Evolutionary conservation across 2,797 vertebrate species (phyloP).

Genomic region (Taenioides sp.): DNA sequence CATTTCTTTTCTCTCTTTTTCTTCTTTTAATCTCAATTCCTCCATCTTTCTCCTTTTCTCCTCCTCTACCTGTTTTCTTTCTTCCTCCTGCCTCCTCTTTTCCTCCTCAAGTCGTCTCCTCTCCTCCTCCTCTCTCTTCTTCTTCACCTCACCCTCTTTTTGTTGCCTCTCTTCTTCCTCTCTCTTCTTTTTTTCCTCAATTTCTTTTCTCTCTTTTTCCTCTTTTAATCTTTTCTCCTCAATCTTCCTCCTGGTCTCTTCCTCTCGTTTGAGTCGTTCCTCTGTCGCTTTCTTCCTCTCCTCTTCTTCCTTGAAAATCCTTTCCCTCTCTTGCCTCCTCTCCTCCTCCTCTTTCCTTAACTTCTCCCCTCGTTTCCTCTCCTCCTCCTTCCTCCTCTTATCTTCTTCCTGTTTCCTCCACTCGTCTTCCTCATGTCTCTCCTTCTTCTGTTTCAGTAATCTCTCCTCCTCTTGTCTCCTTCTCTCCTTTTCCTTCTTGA

Average conservation of each 20-base stretch:
- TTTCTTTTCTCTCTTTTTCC: slow-evolving; percentile 34
- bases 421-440: slow-evolving; percentile 1
- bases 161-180: slow-evolving; percentile 32
- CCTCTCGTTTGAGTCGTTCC: slow-evolving; percentile 37
- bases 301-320: slow-evolving; percentile 34
- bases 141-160: background rate
- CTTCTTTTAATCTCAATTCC: slow-evolving; percentile 20
- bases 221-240: slow-evolving; percentile 41
- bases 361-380: slow-evolving; percentile 29
- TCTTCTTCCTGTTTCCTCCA: background rate
- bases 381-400: background rate
- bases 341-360: slow-evolving; percentile 30
- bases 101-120: background rate
- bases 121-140: background rate
- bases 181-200: slow-evolving; percentile 41
- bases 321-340: slow-evolving; percentile 42
- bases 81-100: slow-evolving; percentile 7
- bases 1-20: slow-evolving; percentile 27
- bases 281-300: slow-evolving; percentile 52
- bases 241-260: slow-evolving; percentile 35
- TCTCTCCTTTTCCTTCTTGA: slow-evolving; percentile 41
- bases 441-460: slow-evolving; percentile 46
- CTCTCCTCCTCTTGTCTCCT: slow-evolving; percentile 49
- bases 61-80: slow-evolving; percentile 41
- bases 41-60: slow-evolving; percentile 30